Evolutionary conservation across 64 coral and sea anemone species (phyloP).

Genomic region (Catalaphyllia jardinei): DNA sequence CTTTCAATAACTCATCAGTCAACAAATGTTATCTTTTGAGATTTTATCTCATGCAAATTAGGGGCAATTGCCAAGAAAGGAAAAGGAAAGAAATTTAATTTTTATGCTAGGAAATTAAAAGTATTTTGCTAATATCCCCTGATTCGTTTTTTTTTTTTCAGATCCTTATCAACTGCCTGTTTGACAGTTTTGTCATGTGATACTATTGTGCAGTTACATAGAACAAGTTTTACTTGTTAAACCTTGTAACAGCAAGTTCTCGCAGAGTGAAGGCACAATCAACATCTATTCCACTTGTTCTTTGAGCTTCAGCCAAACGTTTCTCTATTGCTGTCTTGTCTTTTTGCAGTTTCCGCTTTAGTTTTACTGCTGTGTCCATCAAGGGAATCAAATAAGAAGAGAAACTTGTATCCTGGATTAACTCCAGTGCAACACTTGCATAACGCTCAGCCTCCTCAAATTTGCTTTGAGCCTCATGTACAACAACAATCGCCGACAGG

Average conservation of each 20-base stretch:
- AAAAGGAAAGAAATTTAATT: too few species aligned
- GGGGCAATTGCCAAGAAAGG: too few species aligned
- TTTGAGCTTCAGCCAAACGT: slow-evolving; percentile 56
- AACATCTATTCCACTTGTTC: slow-evolving; percentile 66
- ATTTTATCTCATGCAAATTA: too few species aligned
- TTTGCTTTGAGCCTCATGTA: slow-evolving; percentile 69
- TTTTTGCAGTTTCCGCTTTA: slow-evolving; percentile 70
- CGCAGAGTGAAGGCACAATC: slow-evolving; percentile 76
- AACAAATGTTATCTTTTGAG: too few species aligned
- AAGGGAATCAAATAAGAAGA: slow-evolving; percentile 86
- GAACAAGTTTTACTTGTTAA: slow-evolving; percentile 36
- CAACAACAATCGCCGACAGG: slow-evolving; percentile 79
- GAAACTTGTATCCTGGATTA: slow-evolving; percentile 55
- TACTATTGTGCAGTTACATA: not conserved
- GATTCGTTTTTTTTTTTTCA: too few species aligned
- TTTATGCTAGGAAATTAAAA: too few species aligned
- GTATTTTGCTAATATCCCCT: too few species aligned
- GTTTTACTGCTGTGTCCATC: slow-evolving; percentile 61
- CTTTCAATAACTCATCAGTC: too few species aligned
- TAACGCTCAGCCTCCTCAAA: slow-evolving; percentile 85
- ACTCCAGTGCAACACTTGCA: slow-evolving; percentile 74
- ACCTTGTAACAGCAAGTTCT: slow-evolving; percentile 86
- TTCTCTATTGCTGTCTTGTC: slow-evolving; percentile 60
- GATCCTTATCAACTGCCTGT: not conserved
- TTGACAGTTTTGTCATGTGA: not conserved